phyloP scores from a whole-genome alignment of 2,888 invertebrate species.

The Halictus ligatus region DNA sequence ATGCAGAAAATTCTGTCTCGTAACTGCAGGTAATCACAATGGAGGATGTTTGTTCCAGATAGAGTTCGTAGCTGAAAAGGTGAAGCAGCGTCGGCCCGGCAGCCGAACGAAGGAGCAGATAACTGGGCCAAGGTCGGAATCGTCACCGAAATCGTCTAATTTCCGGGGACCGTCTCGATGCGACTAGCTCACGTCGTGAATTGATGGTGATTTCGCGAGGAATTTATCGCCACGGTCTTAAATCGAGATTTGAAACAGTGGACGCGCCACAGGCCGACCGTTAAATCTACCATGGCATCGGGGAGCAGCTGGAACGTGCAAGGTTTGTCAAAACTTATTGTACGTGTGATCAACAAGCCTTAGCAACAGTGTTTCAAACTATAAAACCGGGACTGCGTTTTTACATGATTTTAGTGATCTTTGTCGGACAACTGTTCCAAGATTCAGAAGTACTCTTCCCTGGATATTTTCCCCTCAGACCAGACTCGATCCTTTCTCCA shows the following conservation, averaged over 20 bases:
- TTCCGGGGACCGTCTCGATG: conserved; percentile 43
- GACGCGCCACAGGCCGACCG: not conserved
- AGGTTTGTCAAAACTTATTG: conserved; percentile 28
- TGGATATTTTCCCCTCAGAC: too few species aligned
- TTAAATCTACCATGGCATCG: conserved; percentile 36
- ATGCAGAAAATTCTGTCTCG: not conserved
- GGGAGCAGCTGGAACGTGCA: conserved; percentile 2
- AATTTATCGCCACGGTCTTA: conserved; percentile 17
- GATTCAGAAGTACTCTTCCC: too few species aligned
- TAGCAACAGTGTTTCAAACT: too few species aligned
- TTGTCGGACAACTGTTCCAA: too few species aligned
- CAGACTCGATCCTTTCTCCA: too few species aligned
- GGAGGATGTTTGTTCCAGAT: conserved; percentile 51
- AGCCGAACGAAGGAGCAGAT: not conserved
- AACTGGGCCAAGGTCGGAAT: conserved; percentile 42
- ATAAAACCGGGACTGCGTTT: too few species aligned
- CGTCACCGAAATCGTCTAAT: conserved; percentile 26
- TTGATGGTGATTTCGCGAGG: conserved; percentile 31
- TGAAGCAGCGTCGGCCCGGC: conserved; percentile 5
- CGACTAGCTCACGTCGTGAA: not conserved
- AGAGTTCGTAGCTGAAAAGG: conserved; percentile 23
- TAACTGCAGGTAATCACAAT: conserved; percentile 2
- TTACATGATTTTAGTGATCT: too few species aligned
- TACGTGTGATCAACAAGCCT: too few species aligned
- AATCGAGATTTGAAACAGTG: conserved; percentile 13